Percentiles rank a stretch among this genome's conserved stretches.
Conservation (phyloP, 2,797 vertebrate species). For the Anas georgica region DNA sequence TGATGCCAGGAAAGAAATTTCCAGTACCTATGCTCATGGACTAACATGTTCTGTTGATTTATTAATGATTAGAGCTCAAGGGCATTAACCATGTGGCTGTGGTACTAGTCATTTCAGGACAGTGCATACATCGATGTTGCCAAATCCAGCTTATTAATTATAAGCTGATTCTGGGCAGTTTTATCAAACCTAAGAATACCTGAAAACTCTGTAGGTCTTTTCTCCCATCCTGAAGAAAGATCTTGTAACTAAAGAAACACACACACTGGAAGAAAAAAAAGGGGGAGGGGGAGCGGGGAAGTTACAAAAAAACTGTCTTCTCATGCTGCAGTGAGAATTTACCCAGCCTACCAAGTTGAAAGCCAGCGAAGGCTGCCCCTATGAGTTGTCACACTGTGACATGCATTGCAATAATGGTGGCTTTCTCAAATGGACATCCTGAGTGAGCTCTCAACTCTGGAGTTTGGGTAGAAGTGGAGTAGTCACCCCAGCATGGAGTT, state of each 20-base stretch:
- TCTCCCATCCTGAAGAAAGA: not conserved
- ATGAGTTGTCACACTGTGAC: not conserved
- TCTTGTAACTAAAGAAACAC: not conserved
- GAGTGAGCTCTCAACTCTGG: not conserved
- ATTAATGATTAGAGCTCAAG: not conserved
- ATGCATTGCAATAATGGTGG: not conserved
- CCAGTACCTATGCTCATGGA: not conserved
- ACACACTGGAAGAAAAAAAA: no score
- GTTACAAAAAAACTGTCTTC: not conserved
- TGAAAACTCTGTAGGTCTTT: not conserved
- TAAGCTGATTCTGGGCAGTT: not conserved
- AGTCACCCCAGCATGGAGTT: not conserved
- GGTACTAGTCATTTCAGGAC: not conserved
- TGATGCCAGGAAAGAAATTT: not conserved
- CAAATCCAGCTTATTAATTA: not conserved
- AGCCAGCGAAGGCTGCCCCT: not conserved
- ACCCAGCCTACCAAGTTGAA: not conserved
- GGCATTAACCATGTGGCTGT: not conserved
- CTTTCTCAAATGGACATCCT: not conserved
- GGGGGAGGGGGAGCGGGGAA: no score
- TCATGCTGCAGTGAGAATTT: fast-evolving
- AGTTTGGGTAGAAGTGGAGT: not conserved
- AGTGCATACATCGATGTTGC: not conserved
- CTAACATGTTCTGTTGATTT: not conserved
- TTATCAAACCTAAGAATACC: not conserved